Evolutionary conservation across 2,888 invertebrate genomes (phyloP), one percentile per base, ranked within the genome.

Genomic region (Athalia rosae): DNA sequence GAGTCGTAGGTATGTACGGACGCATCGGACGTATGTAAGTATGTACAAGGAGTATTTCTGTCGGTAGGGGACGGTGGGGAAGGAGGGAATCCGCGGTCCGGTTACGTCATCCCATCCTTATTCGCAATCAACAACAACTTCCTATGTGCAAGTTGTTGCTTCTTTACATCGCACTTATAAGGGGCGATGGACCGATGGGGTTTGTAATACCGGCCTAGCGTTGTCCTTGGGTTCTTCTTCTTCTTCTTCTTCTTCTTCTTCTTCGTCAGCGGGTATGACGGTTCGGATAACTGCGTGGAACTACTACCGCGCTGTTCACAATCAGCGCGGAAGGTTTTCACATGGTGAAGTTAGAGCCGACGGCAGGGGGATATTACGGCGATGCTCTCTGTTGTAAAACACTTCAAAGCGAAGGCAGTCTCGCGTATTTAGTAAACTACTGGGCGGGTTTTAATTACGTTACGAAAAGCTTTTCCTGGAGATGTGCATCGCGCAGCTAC

Each of bases 371-470:
- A 50, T 50, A 50, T 11, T 67, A 8, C 28, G 7, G 41, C 6
- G 58, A n/a, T n/a, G 50, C 11, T 11, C 28, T 50, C 67, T 71
- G 71, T 71, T 71, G 71, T 71, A 58, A 71, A 71, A 71, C 71
- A 71, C 71, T 71, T 71, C 71, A 71, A 71, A 71, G 71, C 71
- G 71, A 71, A 71, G 9, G 15, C 71, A 71, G 71, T 71, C 71
- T 71, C 71, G 71, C 71, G 71, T 71, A 71, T 71, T 71, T 71
- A 71, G 71, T 71, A 71, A 71, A 71, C 71, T 71, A 71, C 71
- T 58, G 71, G 56, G 45, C 58, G 71, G 28, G 71, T 71, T 71
- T 71, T 71, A 58, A 71, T 71, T 71, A 71, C 71, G 71, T 71
- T 58, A 71, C 43, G 58, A 58, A 71, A 71, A 71, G 71, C 58